These are phyloP conservation scores for Leptinotarsa texana DNA, from an alignment of 1,140 invertebrate genomes.

Conservation along the genomic window DNA sequence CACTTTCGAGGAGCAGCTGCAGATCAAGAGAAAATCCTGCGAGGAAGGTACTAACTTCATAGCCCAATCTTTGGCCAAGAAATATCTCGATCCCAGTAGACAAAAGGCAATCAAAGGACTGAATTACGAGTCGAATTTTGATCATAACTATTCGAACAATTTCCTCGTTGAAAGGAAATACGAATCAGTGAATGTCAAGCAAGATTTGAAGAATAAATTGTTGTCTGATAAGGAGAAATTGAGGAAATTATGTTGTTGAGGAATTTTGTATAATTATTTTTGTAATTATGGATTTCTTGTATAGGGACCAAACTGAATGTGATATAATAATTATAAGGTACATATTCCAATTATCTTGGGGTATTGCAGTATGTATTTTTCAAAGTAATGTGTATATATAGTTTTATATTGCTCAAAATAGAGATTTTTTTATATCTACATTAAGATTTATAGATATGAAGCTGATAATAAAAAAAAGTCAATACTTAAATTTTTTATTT, in stretches of 20 bases:
- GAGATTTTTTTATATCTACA: neutral
- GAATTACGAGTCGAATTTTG: constrained; percentile 39
- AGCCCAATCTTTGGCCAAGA: constrained; percentile 28
- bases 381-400: neutral
- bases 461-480: neutral
- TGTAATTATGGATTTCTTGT: neutral
- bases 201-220: constrained; percentile 52
- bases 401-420: neutral
- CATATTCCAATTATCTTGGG: neutral
- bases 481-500: no score
- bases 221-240: constrained; percentile 4
- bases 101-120: constrained; percentile 39
- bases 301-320: neutral
- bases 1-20: constrained; percentile 52
- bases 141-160: constrained; percentile 50
- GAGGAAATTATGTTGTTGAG: neutral
- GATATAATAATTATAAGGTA: neutral
- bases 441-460: neutral
- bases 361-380: no score
- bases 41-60: constrained; percentile 33
- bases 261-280: neutral
- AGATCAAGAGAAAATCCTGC: constrained; percentile 47
- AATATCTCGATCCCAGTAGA: constrained; percentile 41
- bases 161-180: constrained; percentile 27
- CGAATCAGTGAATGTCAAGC: constrained; percentile 43